Evolutionary conservation across 1,140 invertebrate species (phyloP).

Genomic region (Scylla paramamosain): DNA sequence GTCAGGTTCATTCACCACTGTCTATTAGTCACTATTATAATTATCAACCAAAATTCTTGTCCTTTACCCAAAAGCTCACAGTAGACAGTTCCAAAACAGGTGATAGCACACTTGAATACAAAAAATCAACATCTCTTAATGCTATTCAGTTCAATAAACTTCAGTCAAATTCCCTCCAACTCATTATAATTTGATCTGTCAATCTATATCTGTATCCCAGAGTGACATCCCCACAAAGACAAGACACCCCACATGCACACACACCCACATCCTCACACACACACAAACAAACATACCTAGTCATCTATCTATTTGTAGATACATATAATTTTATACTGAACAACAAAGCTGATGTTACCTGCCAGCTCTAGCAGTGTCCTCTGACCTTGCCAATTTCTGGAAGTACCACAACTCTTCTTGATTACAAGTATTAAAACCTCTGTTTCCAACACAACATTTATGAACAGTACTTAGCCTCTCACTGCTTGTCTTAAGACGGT

Average conservation of each 20-base stretch:
- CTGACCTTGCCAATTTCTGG: too few species aligned
- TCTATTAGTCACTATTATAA: not conserved
- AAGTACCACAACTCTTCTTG: too few species aligned
- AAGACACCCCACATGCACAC: too few species aligned
- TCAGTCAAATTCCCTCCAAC: not conserved
- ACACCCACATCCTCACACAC: too few species aligned
- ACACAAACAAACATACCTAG: too few species aligned
- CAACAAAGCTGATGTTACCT: too few species aligned
- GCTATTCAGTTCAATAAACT: not conserved
- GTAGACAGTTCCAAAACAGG: not conserved
- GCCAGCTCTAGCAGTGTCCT: too few species aligned
- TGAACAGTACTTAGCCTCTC: conserved; percentile 1
- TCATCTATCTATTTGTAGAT: too few species aligned
- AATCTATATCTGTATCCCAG: too few species aligned
- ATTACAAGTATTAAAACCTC: not conserved
- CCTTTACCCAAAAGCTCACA: not conserved
- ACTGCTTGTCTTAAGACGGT: not conserved
- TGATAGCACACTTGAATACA: not conserved
- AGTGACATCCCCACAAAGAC: too few species aligned
- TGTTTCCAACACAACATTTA: not conserved
- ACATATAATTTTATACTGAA: too few species aligned
- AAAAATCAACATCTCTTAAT: not conserved
- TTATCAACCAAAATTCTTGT: not conserved
- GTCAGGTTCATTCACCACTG: not conserved
- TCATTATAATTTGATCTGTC: not conserved